Evolutionary conservation across 2,888 invertebrate species (phyloP), one percentile per base, ranked within the genome.

Genomic region (Carabus problematicus): DNA sequence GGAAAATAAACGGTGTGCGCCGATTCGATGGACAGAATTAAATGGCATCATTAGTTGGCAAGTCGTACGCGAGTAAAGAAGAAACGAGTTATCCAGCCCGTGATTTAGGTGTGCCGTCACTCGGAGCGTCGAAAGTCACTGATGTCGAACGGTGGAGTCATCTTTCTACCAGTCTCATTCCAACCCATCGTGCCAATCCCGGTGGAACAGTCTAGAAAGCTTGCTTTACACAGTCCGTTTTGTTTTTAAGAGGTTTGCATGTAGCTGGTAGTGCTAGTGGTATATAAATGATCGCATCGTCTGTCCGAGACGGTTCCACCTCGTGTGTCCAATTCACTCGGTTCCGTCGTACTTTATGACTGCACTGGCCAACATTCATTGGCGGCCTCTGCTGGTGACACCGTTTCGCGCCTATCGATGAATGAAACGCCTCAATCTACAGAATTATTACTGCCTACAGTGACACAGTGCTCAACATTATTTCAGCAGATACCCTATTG

Each of bases 241-340:
- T 71, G 68, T 69, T 70, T 71, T 68, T 56, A 72, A 71, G 68
- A 70, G 55, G 62, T 68, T 68, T 72, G 71, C 68, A 70, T 70
- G 67, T 67, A 70, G 69, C 71, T 6, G 29, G 29, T 29, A 6
- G 29, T 6, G 6, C 3, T 29, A 29, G 29, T 29, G 6, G 70
- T 71, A 66, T 70, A 71, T 67, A 71, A 71, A 71, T 71, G 71
- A 70, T 70, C 29, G 63, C 41, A 55, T 63, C 70, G 63, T 59
- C 69, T 70, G 64, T 58, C 64, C 39, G 61, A 68, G 68, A 72
- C 64, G 62, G 62, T 67, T 64, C 29, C 59, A 68, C 60, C 70
- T 72, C 70, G 69, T 29, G 29, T 29, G 29, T 29, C 29, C 29
- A 6, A 29, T 29, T 29, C 29, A 29, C 29, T 29, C 29, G 29